Evolutionary conservation across 2,113 vertebrate species (phyloP), one percentile per base, ranked within the genome.

Genomic region (Lasiurus borealis): DNA sequence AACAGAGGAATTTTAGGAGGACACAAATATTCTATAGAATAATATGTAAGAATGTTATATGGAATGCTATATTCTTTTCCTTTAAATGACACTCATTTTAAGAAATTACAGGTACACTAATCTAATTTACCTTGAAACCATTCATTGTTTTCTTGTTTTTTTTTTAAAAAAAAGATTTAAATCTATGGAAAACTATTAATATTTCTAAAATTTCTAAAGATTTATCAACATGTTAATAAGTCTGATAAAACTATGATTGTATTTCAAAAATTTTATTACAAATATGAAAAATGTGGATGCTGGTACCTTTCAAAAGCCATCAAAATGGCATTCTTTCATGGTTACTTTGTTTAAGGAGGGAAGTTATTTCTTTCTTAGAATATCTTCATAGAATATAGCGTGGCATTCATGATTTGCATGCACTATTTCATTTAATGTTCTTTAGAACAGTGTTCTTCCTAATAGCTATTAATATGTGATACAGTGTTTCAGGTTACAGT

Each of bases 111-210:
- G 23, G 6, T 76, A 77, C 69, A 9, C 72, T 50, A 69, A 46
- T 77, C 13, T 31, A 84, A 66, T 46, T 82, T 54, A 27, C 21
- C 34, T 40, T 23, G 13, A 40, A 85, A 66, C 14, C 25, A 13
- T 69, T 84, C 18, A 50, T 69, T 62, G n/a, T 5, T 77, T 94
- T 83, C 13, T 50, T 68, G 16, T n/a, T n/a, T n/a, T n/a, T n/a
- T n/a, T n/a, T n/a, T n/a, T n/a, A n/a, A 27, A 68, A 88, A n/a
- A 94, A 40, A 59, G 19, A 52, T 82, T 83, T 76, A 88, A 57
- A 66, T 54, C 48, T 66, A 10, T 36, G 23, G 29, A 87, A 77
- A 91, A 29, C 1, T 44, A 21, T 5, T 44, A 13, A 48, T 23
- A 9, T 73, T 88, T 88, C 14, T 31, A 54, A 75, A 84, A 57